Base-by-base conservation (phyloP, 2,797 vertebrate genomes). In the Eutrigla gurnardus region DNA sequence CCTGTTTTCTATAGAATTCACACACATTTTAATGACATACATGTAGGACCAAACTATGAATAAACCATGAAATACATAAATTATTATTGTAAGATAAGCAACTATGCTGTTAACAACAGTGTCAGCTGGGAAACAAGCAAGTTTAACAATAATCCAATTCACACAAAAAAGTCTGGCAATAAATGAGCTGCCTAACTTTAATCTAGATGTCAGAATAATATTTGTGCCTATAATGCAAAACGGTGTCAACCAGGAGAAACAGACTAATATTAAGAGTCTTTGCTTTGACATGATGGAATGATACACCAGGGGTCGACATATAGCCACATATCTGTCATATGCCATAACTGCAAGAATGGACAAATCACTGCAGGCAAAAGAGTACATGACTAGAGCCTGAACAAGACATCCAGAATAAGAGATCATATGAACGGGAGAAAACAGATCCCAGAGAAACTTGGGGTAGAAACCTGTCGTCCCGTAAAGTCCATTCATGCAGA, bases 251-350 rank as follows among this genome's bases (percentile, higher is more conserved):
- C 81, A 82, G 37, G 15, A 70, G 15, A 69, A 80, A 47, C 55
- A 73, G 1, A 57, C 67, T 4, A 87, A 76, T 5, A 12, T 32
- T 0, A 63, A 2, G 3, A 86, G 3, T 18, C 33, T 82, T 15
- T 49, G 33, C 70, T 46, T 86, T 1, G 88, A 83, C 83, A 89
- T 81, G n/a, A 86, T 0, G 46, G 78, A 54, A 68, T 91, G 85
- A 52, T 88, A 88, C 39, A 76, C 5, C 39, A 87, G 71, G 0
- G 81, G 83, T 17, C 49, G 76, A 75, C 85, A 88, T 64, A 91
- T 89, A 39, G 89, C 86, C 74, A 85, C 46, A 53, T 86, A 88
- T 10, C 88, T 78, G 75, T 91, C 88, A 53, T 81, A 91, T 0
- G 84, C 85, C 84, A 90, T 90, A 0, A 87, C 12, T 25, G 82